Percentiles rank a stretch among this genome's conserved stretches.
phyloP scores from a whole-genome alignment of 2,888 invertebrate species.

The Pilophorus perplexus region DNA sequence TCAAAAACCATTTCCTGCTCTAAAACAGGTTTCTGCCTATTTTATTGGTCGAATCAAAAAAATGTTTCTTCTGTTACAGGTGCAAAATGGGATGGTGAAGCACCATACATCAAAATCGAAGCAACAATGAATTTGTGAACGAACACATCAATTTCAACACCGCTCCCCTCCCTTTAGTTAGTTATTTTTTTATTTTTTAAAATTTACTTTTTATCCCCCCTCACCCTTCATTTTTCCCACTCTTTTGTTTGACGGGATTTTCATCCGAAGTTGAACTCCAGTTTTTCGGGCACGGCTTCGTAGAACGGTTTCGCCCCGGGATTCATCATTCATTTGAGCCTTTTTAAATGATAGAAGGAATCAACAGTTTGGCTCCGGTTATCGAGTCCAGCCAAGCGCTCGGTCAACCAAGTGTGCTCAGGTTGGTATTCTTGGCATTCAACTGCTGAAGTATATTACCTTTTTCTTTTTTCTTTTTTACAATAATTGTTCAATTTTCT shows the following conservation, averaged over 20 bases:
- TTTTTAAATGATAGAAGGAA: conserved; percentile 28
- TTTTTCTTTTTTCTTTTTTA: background rate
- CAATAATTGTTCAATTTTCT: background rate
- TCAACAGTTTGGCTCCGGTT: conserved; percentile 1
- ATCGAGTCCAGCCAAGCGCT: background rate
- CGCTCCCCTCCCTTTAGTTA: conserved; percentile 25
- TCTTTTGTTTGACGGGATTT: background rate
- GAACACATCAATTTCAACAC: conserved; percentile 10
- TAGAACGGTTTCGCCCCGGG: background rate
- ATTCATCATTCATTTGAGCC: background rate
- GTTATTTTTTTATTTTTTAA: conserved; percentile 25
- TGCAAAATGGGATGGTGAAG: conserved; percentile 46
- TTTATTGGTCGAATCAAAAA: background rate
- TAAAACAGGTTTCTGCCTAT: background rate
- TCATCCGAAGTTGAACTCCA: background rate
- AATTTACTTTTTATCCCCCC: background rate
- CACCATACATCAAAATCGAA: conserved; percentile 40
- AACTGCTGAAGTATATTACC: background rate
- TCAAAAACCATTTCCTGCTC: too few relatives aligned
- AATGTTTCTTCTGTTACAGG: conserved; percentile 38
- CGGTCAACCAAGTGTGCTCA: conserved; percentile 23
- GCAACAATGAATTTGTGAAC: conserved; percentile 39
- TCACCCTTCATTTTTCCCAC: background rate
- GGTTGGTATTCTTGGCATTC: conserved; percentile 18
- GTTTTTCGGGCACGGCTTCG: too few relatives aligned